Percentiles rank a stretch among this genome's conserved stretches.
Evolutionary conservation across 2,113 vertebrate species (phyloP).

Genomic region (Sinocyclocheilus maitianheensis): DNA sequence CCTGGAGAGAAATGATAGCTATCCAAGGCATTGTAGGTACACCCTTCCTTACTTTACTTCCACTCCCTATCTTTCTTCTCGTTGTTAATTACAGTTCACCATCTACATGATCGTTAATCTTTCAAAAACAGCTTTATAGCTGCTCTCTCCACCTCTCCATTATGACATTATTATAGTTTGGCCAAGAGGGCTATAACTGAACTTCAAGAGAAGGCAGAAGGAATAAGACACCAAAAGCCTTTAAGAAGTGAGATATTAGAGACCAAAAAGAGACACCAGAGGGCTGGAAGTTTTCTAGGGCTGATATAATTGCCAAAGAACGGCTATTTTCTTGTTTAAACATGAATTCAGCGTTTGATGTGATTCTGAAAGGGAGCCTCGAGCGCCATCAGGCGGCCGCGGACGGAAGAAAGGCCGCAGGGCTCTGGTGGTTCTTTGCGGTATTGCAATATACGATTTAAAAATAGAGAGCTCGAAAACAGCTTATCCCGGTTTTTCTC

Average conservation of each 20-base stretch:
- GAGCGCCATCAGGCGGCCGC: slow-evolving; percentile 21
- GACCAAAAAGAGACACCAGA: slow-evolving; percentile 4
- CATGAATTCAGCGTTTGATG: slow-evolving; percentile 52
- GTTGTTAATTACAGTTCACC: slow-evolving; percentile 79
- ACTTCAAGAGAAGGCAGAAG: slow-evolving; percentile 69
- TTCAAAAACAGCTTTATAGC: slow-evolving; percentile 78
- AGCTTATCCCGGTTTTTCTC: slow-evolving; percentile 57
- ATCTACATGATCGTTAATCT: slow-evolving; percentile 77
- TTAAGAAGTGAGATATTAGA: slow-evolving; percentile 66
- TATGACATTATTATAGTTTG: slow-evolving; percentile 80
- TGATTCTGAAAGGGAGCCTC: slow-evolving; percentile 19
- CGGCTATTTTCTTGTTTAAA: slow-evolving; percentile 64
- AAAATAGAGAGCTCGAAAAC: slow-evolving; percentile 63
- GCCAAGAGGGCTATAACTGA: slow-evolving; percentile 76
- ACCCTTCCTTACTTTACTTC: slow-evolving; percentile 61
- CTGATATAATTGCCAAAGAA: slow-evolving; percentile 41
- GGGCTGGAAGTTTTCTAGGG: slow-evolving; percentile 11
- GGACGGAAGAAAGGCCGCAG: slow-evolving; percentile 37
- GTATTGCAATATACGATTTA: slow-evolving; percentile 59
- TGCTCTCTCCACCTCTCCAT: slow-evolving; percentile 76
- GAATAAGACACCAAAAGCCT: not conserved
- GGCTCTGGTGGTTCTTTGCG: slow-evolving; percentile 56
- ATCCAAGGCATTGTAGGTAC: slow-evolving; percentile 37
- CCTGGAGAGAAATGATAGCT: slow-evolving; percentile 28
- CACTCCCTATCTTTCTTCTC: slow-evolving; percentile 60